These are phyloP conservation scores for Terebella lapidaria DNA, from an alignment of 2,888 invertebrate species.

Conservation along the genomic window DNA sequence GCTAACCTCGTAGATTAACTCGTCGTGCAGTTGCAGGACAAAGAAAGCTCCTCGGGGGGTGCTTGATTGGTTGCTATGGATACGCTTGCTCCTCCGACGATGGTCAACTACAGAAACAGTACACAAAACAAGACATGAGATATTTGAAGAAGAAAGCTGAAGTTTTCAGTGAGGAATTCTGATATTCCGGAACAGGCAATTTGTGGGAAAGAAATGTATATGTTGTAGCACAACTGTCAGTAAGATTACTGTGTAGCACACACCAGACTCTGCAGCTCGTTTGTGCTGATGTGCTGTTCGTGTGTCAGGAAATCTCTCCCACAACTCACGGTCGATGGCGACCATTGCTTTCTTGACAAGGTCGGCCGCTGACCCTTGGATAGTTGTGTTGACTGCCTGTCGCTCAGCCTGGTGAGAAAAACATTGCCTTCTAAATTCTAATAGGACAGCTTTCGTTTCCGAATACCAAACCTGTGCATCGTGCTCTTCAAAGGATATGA, in stretches of 20 bases:
- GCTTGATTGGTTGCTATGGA: neutral
- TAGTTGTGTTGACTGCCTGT: slow-evolving; percentile 91
- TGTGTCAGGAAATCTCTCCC: slow-evolving; percentile 53
- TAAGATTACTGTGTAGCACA: no score
- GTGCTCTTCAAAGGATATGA: no score
- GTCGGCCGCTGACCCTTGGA: slow-evolving; percentile 96
- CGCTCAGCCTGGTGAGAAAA: slow-evolving; percentile 69
- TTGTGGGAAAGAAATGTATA: no score
- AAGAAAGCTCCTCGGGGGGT: slow-evolving; percentile 57
- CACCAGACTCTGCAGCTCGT: neutral
- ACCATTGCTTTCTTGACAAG: slow-evolving; percentile 88
- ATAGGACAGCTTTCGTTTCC: no score
- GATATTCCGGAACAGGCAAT: no score
- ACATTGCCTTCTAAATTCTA: no score
- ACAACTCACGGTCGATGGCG: slow-evolving; percentile 64
- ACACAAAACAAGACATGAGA: no score
- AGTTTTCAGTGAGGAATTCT: no score
- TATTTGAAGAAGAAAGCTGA: no score
- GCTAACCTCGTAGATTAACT: slow-evolving; percentile 85
- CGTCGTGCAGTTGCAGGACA: slow-evolving; percentile 91
- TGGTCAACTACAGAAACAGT: neutral
- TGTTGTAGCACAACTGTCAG: no score
- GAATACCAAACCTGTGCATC: no score
- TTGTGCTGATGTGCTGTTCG: slow-evolving; percentile 14
- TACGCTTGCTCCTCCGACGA: neutral